These are phyloP conservation scores for Ciona savignyi DNA, from an alignment of 23 tunicate genomes.

Conservation along the genomic window DNA sequence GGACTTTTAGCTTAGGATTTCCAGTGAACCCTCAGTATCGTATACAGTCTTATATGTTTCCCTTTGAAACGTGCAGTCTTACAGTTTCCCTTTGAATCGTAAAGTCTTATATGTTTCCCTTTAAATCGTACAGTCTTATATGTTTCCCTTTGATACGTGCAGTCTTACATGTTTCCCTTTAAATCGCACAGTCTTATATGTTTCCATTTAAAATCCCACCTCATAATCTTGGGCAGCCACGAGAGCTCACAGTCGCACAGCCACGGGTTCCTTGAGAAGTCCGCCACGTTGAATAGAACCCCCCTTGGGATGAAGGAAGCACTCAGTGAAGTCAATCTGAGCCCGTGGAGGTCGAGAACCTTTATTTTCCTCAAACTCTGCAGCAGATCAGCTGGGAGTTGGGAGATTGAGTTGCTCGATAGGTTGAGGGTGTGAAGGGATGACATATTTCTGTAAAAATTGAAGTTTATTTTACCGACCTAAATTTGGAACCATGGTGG, in stretches of 20 bases:
- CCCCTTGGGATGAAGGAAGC: constrained; percentile 54
- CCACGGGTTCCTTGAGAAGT: constrained; percentile 61
- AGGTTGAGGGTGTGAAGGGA: constrained; percentile 48
- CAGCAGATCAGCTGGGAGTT: constrained; percentile 35
- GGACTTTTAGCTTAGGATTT: no score
- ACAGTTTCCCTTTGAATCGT: no score
- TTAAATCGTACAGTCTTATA: constrained; percentile 34
- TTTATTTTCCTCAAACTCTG: constrained; percentile 25
- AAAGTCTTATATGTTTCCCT: neutral
- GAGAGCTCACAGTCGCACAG: constrained; percentile 45
- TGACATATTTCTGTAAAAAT: constrained; percentile 47
- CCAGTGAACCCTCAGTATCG: no score
- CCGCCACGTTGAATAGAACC: constrained; percentile 45
- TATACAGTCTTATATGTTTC: no score
- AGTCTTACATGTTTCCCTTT: neutral
- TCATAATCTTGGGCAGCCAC: constrained; percentile 66
- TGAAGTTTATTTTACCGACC: neutral
- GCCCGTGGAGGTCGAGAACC: constrained; percentile 30
- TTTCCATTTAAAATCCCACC: constrained; percentile 44
- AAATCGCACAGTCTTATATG: constrained; percentile 39
- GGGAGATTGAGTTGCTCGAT: constrained; percentile 40
- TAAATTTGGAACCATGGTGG: neutral
- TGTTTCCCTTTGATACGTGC: constrained; percentile 37
- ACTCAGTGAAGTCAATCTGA: constrained; percentile 33
- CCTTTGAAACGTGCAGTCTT: no score